Percentiles rank a stretch among this genome's conserved stretches.
phyloP scores from a whole-genome alignment of 2,113 vertebrate species.

The Bubo scandiacus region DNA sequence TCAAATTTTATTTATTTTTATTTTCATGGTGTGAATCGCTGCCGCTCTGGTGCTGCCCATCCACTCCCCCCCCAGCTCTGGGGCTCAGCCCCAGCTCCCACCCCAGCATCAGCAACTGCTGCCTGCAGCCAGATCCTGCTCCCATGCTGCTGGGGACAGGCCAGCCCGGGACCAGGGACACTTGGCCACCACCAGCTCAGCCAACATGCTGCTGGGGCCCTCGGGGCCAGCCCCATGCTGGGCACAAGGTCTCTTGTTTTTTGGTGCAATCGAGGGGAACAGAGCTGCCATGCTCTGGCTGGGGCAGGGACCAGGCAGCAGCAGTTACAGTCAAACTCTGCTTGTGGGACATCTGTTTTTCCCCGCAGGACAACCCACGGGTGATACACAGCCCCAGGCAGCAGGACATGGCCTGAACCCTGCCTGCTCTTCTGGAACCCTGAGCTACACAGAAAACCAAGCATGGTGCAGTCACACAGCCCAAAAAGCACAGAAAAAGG shows the following conservation, averaged over 20 bases:
- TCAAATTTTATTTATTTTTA: neutral
- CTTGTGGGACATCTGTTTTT: neutral
- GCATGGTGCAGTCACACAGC: neutral
- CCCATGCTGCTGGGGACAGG: neutral
- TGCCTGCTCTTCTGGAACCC: neutral
- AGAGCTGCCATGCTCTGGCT: neutral
- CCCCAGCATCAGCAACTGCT: neutral
- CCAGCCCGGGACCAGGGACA: neutral
- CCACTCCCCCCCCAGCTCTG: accelerated
- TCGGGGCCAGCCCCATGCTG: accelerated
- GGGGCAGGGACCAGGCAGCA: neutral
- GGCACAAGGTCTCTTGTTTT: neutral
- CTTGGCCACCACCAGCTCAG: neutral
- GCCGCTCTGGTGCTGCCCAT: neutral
- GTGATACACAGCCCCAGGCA: neutral
- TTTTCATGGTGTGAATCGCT: neutral
- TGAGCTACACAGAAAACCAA: neutral
- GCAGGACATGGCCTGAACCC: neutral
- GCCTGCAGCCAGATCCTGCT: neutral
- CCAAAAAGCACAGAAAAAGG: neutral
- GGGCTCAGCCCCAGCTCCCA: neutral
- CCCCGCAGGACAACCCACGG: accelerated
- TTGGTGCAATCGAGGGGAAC: neutral
- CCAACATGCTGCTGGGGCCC: accelerated
- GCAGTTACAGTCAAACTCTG: neutral